A percentile compares a stretch with the other conserved stretches of the same genome.
Evolutionary conservation across 2,888 invertebrate species (phyloP).

Genomic region (Keiferia lycopersicella): DNA sequence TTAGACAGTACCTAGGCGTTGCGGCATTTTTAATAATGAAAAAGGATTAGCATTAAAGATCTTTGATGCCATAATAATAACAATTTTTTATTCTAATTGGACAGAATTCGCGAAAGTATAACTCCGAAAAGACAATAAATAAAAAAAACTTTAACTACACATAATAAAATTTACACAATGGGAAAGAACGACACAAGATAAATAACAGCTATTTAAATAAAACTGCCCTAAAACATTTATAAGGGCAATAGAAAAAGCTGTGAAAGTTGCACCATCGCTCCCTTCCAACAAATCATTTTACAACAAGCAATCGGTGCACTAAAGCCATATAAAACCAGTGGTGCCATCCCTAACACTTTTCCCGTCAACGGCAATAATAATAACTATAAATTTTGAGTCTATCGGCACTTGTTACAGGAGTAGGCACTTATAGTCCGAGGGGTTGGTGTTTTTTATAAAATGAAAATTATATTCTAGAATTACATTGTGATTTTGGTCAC

Average conservation of each 20-base stretch:
- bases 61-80: no score
- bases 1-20: no score
- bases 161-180: background rate
- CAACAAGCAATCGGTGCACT: slow-evolving; percentile 52
- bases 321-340: slow-evolving; percentile 63
- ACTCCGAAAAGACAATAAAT: background rate
- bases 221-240: slow-evolving; percentile 13
- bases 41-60: no score
- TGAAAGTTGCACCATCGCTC: slow-evolving; percentile 40
- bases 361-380: slow-evolving; percentile 62
- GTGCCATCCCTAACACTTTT: slow-evolving; percentile 52
- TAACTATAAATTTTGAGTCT: slow-evolving; percentile 65
- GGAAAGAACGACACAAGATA: background rate
- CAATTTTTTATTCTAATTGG: no score
- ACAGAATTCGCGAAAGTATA: no score
- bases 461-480: background rate
- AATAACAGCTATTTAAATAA: slow-evolving; percentile 12
- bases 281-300: slow-evolving; percentile 67
- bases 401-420: slow-evolving; percentile 13
- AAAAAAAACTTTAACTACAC: background rate
- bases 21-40: no score
- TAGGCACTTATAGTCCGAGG: slow-evolving; percentile 4
- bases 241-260: slow-evolving; percentile 45
- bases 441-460: background rate
- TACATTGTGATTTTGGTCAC: no score